Base-by-base conservation (phyloP, 2,888 invertebrate genomes). In the Vanessa cardui region DNA sequence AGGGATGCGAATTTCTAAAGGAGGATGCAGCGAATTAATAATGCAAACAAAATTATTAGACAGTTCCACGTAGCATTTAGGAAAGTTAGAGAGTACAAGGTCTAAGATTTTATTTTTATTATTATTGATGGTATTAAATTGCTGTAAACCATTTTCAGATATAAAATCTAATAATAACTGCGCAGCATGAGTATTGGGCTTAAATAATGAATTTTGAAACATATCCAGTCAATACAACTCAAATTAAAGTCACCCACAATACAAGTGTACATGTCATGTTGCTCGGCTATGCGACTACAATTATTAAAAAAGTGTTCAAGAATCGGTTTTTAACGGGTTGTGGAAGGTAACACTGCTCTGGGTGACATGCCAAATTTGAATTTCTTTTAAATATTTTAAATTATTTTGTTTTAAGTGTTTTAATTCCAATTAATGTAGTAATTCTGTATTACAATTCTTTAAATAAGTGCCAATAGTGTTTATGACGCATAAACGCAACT, bases 201-300 rank as follows among this genome's bases (percentile, higher is more conserved):
- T 45, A 45, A 45, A 15, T 45, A 45, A 45, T 45, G 45, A 45
- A 45, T 47, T 47, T 47, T 16, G n/a, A 39, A 4, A 16, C 33
- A 39, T 18, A 33, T 62, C 61, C 50, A 62, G 61, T 16, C 9
- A n/a, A 62, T 50, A 39, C 50, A 62, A 18, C 50, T 50, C 15
- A 62, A 50, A 62, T 62, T 50, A 50, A 50, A 50, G 20, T 50
- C 21, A 21, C 50, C 50, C 3, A 50, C 5, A 50, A 50, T 15
- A 31, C n/a, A 56, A 9, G 45, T 63, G 12, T 45, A 31, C 56
- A 54, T 63, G 16, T 46, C 45, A 45, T 56, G 63, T 63, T 45
- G 20, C 16, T 63, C 63, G 5, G 45, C 46, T 20, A 63, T 46
- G 12, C 63, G 44, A 52, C 18, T 15, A n/a, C 47, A 47, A 47